phyloP scores from a whole-genome alignment of 2,113 vertebrate genomes.

The Panthera uncia region DNA sequence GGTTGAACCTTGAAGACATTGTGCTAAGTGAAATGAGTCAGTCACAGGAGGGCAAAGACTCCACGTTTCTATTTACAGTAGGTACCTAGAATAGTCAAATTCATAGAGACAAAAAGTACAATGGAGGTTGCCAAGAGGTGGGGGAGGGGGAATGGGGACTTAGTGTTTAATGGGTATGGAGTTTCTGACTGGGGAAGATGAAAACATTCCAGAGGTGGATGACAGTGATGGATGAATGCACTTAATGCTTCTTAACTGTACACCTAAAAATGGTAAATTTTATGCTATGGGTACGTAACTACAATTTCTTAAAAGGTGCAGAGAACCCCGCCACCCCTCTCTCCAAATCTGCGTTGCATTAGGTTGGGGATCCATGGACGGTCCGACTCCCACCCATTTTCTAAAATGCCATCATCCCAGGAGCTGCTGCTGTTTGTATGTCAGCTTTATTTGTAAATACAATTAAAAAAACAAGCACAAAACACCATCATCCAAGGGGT shows the following conservation, averaged over 20 bases:
- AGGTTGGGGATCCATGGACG: slow-evolving; percentile 70
- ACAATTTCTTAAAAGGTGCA: neutral
- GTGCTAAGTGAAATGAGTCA: neutral
- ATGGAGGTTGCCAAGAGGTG: fast-evolving
- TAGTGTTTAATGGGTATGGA: fast-evolving
- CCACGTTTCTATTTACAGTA: neutral
- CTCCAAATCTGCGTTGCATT: neutral
- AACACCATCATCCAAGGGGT: slow-evolving; percentile 83
- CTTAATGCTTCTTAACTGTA: neutral
- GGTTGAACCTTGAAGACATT: neutral
- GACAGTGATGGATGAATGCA: fast-evolving
- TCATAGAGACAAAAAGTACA: neutral
- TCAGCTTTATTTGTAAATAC: slow-evolving; percentile 88
- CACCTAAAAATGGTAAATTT: neutral
- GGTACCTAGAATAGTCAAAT: neutral
- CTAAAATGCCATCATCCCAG: slow-evolving; percentile 81
- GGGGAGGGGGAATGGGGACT: fast-evolving
- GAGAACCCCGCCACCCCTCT: neutral
- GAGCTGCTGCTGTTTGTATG: slow-evolving; percentile 81
- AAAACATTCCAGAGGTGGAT: no score
- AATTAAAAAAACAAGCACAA: slow-evolving; percentile 86
- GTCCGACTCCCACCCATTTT: slow-evolving; percentile 77
- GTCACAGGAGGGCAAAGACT: neutral
- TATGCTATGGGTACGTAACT: no score
- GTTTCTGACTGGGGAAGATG: no score